Percentiles rank a stretch among this genome's conserved stretches.
Conservation (phyloP, 2,113 vertebrate genomes). For the Ellobius talpinus region DNA sequence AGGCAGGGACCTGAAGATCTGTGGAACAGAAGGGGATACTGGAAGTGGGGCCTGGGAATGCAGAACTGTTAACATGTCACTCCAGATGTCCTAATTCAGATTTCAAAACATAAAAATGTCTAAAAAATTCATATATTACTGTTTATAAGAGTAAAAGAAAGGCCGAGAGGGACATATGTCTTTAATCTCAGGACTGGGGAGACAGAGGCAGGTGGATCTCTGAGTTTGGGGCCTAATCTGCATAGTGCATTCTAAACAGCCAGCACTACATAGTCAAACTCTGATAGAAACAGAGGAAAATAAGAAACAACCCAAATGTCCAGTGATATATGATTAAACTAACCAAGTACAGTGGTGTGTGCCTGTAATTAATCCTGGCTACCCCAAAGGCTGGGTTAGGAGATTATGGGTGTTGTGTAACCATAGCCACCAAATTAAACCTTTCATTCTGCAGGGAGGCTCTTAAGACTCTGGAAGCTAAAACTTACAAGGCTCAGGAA, state of each 20-base stretch:
- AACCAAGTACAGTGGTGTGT: neutral
- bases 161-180: neutral
- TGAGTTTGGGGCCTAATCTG: neutral
- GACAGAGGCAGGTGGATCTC: neutral
- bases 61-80: neutral
- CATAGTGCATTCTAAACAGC: neutral
- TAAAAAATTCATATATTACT: constrained; percentile 34
- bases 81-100: constrained; percentile 43
- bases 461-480: neutral
- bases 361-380: neutral
- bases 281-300: neutral
- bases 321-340: neutral
- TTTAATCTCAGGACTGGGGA: neutral
- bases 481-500: neutral
- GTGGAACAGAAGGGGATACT: neutral
- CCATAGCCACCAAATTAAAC: neutral
- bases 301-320: constrained; percentile 14
- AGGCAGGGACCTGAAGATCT: constrained; percentile 95
- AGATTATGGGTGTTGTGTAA: neutral
- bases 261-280: neutral
- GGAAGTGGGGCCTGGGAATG: neutral
- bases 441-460: neutral
- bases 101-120: constrained; percentile 26
- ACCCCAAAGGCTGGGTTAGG: neutral
- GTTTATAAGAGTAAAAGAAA: constrained; percentile 25